These are phyloP conservation scores for Ctena decussata DNA, from an alignment of 2,888 invertebrate species.

Conservation along the genomic window DNA sequence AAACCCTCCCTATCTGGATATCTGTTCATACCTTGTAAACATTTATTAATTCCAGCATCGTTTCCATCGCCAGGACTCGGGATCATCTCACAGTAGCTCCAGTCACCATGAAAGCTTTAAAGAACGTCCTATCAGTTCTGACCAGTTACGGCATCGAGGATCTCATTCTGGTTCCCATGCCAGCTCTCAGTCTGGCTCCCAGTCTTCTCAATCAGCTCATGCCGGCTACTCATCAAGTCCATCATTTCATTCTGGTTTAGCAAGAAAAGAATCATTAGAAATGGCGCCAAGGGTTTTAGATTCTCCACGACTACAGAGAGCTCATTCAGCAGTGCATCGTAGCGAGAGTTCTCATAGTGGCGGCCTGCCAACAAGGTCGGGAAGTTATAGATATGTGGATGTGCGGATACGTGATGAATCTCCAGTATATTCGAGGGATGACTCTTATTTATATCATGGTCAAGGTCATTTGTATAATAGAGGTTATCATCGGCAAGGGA, in stretches of 20 bases:
- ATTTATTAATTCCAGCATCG: too few species aligned
- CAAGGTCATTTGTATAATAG: constrained; percentile 54
- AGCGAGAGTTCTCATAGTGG: constrained; percentile 69
- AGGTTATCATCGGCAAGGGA: constrained; percentile 64
- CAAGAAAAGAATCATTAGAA: constrained; percentile 81
- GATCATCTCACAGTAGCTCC: constrained; percentile 81
- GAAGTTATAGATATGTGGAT: constrained; percentile 63
- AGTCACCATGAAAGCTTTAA: constrained; percentile 76
- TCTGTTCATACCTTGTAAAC: too few species aligned
- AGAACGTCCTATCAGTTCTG: constrained; percentile 74
- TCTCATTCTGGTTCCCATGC: constrained; percentile 69
- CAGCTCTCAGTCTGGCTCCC: constrained; percentile 43
- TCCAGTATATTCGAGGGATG: constrained; percentile 65
- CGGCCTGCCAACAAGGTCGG: constrained; percentile 62
- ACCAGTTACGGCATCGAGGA: constrained; percentile 79
- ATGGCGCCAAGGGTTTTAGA: constrained; percentile 71
- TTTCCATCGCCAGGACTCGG: constrained; percentile 84
- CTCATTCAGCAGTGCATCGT: constrained; percentile 69
- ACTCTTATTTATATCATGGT: constrained; percentile 67
- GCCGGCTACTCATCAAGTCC: constrained; percentile 76
- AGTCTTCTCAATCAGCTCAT: constrained; percentile 78
- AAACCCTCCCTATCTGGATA: too few species aligned
- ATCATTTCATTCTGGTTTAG: constrained; percentile 70
- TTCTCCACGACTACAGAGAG: constrained; percentile 77
- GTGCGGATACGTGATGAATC: constrained; percentile 62